Evolutionary conservation across 2,113 vertebrate species (phyloP).

Genomic region (Puma concolor): DNA sequence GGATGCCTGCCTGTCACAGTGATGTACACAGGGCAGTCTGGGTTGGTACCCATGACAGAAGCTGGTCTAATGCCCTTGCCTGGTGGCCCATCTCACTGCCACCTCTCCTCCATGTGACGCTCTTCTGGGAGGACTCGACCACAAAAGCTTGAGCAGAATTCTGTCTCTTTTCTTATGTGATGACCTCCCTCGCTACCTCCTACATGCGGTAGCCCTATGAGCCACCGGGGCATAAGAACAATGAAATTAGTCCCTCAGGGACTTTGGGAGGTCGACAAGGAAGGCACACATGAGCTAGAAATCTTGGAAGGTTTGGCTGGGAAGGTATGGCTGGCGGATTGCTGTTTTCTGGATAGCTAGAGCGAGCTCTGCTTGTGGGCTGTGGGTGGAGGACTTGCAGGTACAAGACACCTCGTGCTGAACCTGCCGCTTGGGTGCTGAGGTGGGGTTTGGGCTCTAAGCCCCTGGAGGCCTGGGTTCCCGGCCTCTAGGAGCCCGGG

Average conservation of each 20-base stretch:
- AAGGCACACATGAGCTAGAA: not conserved
- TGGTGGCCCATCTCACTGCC: not conserved
- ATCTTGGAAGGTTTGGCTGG: not conserved
- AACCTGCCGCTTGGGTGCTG: fast-evolving
- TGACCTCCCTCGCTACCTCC: too few relatives aligned
- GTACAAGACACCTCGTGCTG: fast-evolving
- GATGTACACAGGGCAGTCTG: not conserved
- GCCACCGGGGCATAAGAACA: not conserved
- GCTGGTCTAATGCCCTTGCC: too few relatives aligned
- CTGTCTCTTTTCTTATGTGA: not conserved
- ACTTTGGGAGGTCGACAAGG: not conserved
- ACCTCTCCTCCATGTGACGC: fast-evolving
- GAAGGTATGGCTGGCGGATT: fast-evolving
- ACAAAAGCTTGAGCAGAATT: not conserved
- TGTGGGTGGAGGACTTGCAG: too few relatives aligned
- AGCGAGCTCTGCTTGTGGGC: not conserved
- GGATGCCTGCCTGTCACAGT: not conserved
- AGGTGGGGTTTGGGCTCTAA: not conserved
- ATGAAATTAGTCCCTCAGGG: not conserved
- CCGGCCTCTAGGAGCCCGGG: not conserved
- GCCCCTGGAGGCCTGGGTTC: not conserved
- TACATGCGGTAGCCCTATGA: not conserved
- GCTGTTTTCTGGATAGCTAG: not conserved
- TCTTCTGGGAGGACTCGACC: not conserved
- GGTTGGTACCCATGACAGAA: not conserved